Evolutionary conservation across 2,888 invertebrate species (phyloP), one percentile per base, ranked within the genome.

Genomic region (Mamestra brassicae): DNA sequence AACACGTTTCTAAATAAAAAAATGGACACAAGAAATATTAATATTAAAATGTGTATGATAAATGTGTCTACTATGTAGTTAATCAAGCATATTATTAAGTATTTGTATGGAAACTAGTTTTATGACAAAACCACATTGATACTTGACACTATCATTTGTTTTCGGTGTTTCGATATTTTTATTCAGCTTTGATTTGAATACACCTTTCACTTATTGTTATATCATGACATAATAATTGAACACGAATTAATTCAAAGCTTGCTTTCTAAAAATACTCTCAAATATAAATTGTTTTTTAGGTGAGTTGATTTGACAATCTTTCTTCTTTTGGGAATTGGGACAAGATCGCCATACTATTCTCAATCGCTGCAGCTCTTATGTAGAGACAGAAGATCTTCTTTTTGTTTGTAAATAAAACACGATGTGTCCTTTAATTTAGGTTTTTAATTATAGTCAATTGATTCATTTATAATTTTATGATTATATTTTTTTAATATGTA

Each of bases 1-100:
- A 78, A 78, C 80, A 73, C 13, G 78, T 80, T 78, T 80, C 50
- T 74, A 1, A 64, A 78, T 80, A 74, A 64, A 67, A 26, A 67
- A 67, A 50, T 8, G 67, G 36, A 73, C 61, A 77, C 47, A 80
- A 55, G 6, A 26, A 64, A 55, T 80, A 80, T 80, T 74, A 74
- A 60, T 74, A 68, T 64, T 64, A 15, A 58, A 54, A 64, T 64
- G 7, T 68, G 50, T 54, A 50, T 74, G 62, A 78, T 67, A 58
- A 78, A 78, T 74, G 80, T 80, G 15, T 60, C 57, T 80, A 54
- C 74, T 80, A 80, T 73, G 64, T 45, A 11, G 13, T 60, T 10
- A 71, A 71, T 73, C 54, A 73, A 38, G 42, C 34, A 55, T 60
- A 17, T 61, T 78, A 72, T 70, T 78, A 47, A 42, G n/a, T 36